Conservation (phyloP, 2,797 vertebrate genomes). For the Gila robusta region DNA sequence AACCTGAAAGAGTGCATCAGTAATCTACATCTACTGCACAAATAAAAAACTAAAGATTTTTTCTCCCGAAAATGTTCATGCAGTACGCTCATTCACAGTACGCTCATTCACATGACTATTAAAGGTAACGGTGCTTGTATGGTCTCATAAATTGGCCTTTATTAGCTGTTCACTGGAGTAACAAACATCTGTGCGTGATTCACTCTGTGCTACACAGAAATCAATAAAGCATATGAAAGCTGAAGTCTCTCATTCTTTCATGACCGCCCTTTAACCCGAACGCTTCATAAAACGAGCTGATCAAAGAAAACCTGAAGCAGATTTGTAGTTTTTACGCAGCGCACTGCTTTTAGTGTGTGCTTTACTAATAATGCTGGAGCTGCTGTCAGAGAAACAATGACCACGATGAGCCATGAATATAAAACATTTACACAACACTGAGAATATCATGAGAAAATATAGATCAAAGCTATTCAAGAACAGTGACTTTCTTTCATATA, state of each 20-base stretch:
- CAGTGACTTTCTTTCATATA: neutral
- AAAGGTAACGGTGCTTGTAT: constrained; percentile 56
- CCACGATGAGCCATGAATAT: neutral
- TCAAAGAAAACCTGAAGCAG: constrained; percentile 27
- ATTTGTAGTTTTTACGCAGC: neutral
- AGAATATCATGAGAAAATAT: neutral
- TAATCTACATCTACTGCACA: constrained; percentile 34
- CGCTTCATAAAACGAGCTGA: constrained; percentile 13
- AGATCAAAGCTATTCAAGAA: neutral
- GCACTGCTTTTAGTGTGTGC: neutral
- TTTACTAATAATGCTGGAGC: neutral
- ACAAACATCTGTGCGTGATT: constrained; percentile 41
- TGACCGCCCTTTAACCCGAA: neutral
- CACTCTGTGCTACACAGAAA: constrained; percentile 24
- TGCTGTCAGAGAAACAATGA: neutral
- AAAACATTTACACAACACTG: neutral
- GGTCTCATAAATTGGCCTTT: constrained; percentile 55
- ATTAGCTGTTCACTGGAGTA: constrained; percentile 49
- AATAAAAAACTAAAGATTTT: constrained; percentile 14
- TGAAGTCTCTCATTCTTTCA: constrained; percentile 23
- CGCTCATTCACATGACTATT: constrained; percentile 43
- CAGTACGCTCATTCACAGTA: constrained; percentile 8
- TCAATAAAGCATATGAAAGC: constrained; percentile 53
- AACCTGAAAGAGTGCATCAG: constrained; percentile 15
- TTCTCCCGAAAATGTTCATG: constrained; percentile 41